Evolutionary conservation across 2,113 vertebrate species (phyloP), one percentile per base, ranked within the genome.

Genomic region (Oryzias curvinotus): DNA sequence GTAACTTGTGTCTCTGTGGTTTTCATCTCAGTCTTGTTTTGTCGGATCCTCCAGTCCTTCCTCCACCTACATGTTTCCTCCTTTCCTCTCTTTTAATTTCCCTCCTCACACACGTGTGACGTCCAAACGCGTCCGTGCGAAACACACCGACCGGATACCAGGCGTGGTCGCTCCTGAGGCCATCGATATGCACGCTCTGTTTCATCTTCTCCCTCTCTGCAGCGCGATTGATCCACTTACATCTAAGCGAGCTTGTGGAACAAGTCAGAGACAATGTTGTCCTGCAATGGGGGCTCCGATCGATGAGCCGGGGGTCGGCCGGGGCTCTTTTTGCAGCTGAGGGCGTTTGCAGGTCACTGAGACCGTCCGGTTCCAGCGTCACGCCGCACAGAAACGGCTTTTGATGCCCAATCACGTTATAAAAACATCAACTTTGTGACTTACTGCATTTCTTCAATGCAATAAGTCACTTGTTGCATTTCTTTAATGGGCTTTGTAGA

Each of bases 191-290:
- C 73, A 28, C 67, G 69, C 70, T 76, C 74, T 4, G 68, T 83
- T 69, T 86, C 59, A 72, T 57, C 82, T 54, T 76, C 73, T 67
- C 57, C 3, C 51, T 77, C 66, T 82, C 77, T 69, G 81, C 80
- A 76, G 78, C 80, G 44, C 60, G 36, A 87, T 88, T 88, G 86
- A 90, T 91, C 84, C 77, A 63, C 82, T 75, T 57, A 69, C 78
- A 87, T 81, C 85, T 84, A 81, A 73, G 69, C 78, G 43, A 68
- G 48, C 87, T 86, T 88, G 86, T 87, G 80, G 60, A 85, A 87
- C 85, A 86, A 66, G 70, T 75, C 69, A 64, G 84, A 75, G 77
- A 87, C 83, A 87, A 81, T 71, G 80, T 86, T 81, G 79, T 67
- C 57, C 69, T 53, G 52, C 57, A 48, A 61, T 70, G 3, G 25